Evolutionary conservation across 2,888 invertebrate genomes (phyloP).

Genomic region (Ectobius pallidus): DNA sequence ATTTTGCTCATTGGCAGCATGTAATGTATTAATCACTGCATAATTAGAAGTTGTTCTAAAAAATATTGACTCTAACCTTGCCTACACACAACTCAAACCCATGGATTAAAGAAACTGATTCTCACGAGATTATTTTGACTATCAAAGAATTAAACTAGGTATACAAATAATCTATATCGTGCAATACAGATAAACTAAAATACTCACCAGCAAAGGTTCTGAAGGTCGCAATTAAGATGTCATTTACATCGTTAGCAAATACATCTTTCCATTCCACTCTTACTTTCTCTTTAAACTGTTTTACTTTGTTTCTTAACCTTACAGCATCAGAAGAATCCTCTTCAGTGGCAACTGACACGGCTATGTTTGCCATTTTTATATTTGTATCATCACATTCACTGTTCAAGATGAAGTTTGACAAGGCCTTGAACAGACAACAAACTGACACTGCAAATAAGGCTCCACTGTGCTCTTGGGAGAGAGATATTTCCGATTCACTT

Average conservation of each 20-base stretch:
- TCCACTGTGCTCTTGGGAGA: conserved; percentile 8
- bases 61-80: too few relatives aligned
- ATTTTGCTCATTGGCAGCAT: too few relatives aligned
- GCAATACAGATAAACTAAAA: not conserved
- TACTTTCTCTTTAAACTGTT: not conserved
- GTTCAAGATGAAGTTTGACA: not conserved
- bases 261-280: conserved; percentile 76
- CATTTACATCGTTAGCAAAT: conserved; percentile 69
- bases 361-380: too few relatives aligned
- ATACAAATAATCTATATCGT: too few relatives aligned
- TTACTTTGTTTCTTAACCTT: not conserved
- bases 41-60: too few relatives aligned
- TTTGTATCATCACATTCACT: too few relatives aligned
- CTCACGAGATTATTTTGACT: too few relatives aligned
- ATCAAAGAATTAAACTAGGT: too few relatives aligned
- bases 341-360: not conserved
- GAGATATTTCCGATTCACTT: too few relatives aligned
- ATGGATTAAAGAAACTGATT: too few relatives aligned
- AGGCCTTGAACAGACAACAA: not conserved
- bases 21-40: too few relatives aligned
- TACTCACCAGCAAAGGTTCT: conserved; percentile 55
- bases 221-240: conserved; percentile 61
- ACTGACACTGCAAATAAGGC: not conserved
- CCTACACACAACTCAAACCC: too few relatives aligned
- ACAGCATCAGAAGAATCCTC: not conserved